These are phyloP conservation scores for Stichopus horrens DNA, from an alignment of 53 echinoderm and acorn worm species.

Conservation along the genomic window DNA sequence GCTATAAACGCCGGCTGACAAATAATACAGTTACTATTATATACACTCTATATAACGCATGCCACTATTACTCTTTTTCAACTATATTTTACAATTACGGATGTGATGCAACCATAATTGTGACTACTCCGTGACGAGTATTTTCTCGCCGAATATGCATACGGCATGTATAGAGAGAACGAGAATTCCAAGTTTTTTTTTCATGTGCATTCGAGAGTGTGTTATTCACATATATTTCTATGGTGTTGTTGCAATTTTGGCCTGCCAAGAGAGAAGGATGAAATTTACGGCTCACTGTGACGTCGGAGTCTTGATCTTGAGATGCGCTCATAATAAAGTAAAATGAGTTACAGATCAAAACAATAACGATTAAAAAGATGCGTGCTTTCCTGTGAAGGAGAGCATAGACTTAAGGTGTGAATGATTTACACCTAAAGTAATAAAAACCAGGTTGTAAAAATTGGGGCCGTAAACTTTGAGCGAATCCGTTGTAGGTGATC, in stretches of 20 bases:
- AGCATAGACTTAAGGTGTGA: constrained; percentile 44
- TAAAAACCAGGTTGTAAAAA: constrained; percentile 43
- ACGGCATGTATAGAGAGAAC: too few species aligned
- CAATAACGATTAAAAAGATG: constrained; percentile 41
- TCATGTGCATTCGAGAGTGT: too few species aligned
- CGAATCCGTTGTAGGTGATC: constrained; percentile 47
- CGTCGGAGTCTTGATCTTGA: constrained; percentile 31
- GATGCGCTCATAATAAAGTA: constrained; percentile 47
- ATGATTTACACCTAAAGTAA: constrained; percentile 50
- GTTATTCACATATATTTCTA: background rate
- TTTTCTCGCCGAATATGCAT: too few species aligned
- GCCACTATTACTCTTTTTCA: background rate
- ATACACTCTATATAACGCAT: background rate
- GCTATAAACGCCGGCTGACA: background rate
- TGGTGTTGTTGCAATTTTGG: background rate
- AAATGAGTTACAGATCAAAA: constrained; percentile 53
- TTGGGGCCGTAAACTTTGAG: constrained; percentile 34
- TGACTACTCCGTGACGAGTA: too few species aligned
- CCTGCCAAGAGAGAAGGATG: background rate
- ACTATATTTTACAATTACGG: background rate
- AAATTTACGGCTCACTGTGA: constrained; percentile 28
- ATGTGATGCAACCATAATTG: too few species aligned
- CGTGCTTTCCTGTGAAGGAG: constrained; percentile 17
- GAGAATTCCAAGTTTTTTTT: background rate
- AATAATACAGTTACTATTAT: background rate